These are phyloP conservation scores for Lottia scabra DNA, from an alignment of 2,888 invertebrate genomes.

Conservation along the genomic window DNA sequence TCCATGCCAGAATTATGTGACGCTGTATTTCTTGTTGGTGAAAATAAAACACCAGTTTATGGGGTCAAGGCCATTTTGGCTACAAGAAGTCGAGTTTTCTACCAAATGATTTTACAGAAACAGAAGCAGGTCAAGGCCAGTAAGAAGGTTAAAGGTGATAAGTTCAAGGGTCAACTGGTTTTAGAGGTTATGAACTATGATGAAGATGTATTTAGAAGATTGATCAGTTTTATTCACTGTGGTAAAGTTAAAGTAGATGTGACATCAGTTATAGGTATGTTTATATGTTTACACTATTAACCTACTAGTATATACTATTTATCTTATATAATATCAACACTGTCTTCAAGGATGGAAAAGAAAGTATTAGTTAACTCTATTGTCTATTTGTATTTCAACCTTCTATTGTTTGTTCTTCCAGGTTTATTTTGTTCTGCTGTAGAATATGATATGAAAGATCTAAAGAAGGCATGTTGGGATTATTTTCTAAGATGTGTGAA, in stretches of 20 bases:
- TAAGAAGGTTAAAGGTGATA: not conserved
- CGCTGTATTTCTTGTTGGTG: not conserved
- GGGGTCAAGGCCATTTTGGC: not conserved
- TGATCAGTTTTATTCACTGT: slow-evolving; percentile 1
- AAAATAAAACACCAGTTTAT: not conserved
- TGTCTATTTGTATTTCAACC: too few species aligned
- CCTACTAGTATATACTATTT: too few species aligned
- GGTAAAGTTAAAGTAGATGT: not conserved
- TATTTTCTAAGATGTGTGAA: too few species aligned
- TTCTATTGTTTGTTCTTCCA: not conserved
- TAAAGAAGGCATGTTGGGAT: not conserved
- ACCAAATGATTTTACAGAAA: not conserved
- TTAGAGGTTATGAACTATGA: not conserved
- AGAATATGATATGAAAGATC: not conserved
- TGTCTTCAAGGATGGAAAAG: too few species aligned
- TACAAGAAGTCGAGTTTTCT: not conserved
- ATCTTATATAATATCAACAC: too few species aligned
- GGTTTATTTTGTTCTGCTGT: slow-evolving; percentile 5
- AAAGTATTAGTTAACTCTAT: too few species aligned
- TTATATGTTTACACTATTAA: too few species aligned
- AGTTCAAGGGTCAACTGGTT: not conserved
- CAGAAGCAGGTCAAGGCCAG: not conserved
- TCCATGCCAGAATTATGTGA: not conserved
- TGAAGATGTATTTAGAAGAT: slow-evolving; percentile 1
- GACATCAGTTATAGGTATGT: not conserved